Base-by-base conservation (phyloP, 2,888 invertebrate species). In the Galerucella pusilla region DNA sequence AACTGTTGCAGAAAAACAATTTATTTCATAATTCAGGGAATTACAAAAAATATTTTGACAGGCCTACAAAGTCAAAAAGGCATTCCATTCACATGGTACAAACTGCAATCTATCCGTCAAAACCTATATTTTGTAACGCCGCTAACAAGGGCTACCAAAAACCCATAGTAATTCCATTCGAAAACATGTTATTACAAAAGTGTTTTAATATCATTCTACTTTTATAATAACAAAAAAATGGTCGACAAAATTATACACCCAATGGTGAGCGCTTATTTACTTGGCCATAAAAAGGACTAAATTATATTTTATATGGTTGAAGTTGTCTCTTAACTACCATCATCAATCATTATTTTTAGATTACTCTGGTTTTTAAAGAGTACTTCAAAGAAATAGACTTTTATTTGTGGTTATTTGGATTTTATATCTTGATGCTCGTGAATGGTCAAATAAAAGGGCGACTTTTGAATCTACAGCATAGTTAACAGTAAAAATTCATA, bases 131-230 rank as follows among this genome's bases (percentile, higher is more conserved):
- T 77, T 77, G 73, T 68, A 64, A 64, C 64, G 71, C 71, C 71
- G 74, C 71, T 72, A 74, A 74, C 74, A 65, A 68, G 68, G 71
- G 71, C 75, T 75, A 78, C 74, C 75, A 78, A 77, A 77, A 75
- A 78, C 79, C 75, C 73, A 79, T 78, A 68, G 68, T 42, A 79
- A 77, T 78, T 77, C 76, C 68, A 61, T 61, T 72, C 73, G 68
- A 74, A 75, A 74, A 73, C 70, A 75, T 71, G 77, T 79, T 73
- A 79, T 79, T 79, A 79, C 75, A 61, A 71, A 76, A 74, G 74
- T 77, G 78, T 80, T 79, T 80, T 80, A 80, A 80, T 79, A 79
- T 80, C 78, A 79, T 77, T 79, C 76, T 61, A 75, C 63, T 75
- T 77, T 74, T 69, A 72, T 71, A 77, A 75, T 73, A 80, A 68